Evolutionary conservation across 2,888 invertebrate species (phyloP), one percentile per base, ranked within the genome.

Genomic region (Meandrusa payeni): DNA sequence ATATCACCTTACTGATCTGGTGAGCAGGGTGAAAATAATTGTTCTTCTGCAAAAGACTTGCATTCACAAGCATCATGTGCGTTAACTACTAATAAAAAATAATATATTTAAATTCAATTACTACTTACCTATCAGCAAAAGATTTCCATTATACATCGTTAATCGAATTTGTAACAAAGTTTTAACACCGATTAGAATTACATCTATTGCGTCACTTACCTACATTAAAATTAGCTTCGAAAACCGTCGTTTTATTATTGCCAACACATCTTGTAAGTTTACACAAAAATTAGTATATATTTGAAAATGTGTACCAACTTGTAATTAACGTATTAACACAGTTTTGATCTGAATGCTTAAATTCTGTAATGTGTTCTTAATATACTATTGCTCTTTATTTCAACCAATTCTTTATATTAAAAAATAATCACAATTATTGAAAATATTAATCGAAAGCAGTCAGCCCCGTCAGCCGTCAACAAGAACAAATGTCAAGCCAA

Each of bases 251-350:
- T 61, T 52, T 52, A 36, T 52, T 59, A 59, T 56, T 76, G 75
- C 70, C 79, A 76, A 76, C 73, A 70, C 76, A 78, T 75, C 68
- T 64, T 49, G 45, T 22, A 13, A 31, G 61, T 61, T 64, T 59
- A 48, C 51, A 54, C 57, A 56, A 55, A 54, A 52, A 57, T 40
- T 36, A 17, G 19, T 54, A 54, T 52, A 47, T 46, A 54, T 20
- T 32, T 38, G 29, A 41, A 39, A 39, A 42, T 3, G 39, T 29
- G 10, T 31, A 23, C 22, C 12, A 29, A 11, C 19, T 19, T n/a
- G 19, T 32, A 15, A 15, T 32, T 11, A 12, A 2, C n/a, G n/a
- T n/a, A n/a, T n/a, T n/a, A 19, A 20, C 19, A 10, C 20, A 11
- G 19, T 19, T 9, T 19, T 19, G 19, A 32, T 6, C n/a, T 19